Evolutionary conservation across 2,797 vertebrate genomes (phyloP).

Genomic region (Euthynnus affinis): DNA sequence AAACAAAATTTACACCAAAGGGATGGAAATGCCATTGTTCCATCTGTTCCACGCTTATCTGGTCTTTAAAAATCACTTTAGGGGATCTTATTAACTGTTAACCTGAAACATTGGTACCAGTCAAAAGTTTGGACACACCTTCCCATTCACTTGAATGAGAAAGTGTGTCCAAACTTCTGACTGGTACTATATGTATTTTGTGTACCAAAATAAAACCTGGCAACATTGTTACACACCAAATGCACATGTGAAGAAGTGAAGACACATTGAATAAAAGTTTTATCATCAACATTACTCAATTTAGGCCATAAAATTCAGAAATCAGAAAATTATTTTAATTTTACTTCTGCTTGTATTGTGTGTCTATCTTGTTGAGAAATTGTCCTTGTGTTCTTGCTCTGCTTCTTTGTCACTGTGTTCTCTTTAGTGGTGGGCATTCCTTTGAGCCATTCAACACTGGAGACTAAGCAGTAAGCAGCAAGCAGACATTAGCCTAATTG

Average conservation of each 20-base stretch:
- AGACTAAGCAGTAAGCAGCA: conserved; percentile 59
- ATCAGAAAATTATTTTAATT: background rate
- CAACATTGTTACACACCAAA: background rate
- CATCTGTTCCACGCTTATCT: background rate
- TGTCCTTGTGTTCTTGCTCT: conserved; percentile 6
- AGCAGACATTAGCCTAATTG: conserved; percentile 68
- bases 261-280: background rate
- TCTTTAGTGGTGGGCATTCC: conserved; percentile 52
- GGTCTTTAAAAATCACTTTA: background rate
- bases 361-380: conserved; percentile 4
- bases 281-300: background rate
- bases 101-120: background rate
- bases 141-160: too few relatives aligned
- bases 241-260: background rate
- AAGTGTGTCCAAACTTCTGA: too few relatives aligned
- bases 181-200: background rate
- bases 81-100: background rate
- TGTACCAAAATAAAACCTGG: background rate
- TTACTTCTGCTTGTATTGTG: conserved; percentile 34
- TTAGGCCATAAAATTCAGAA: too few relatives aligned
- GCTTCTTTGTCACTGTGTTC: conserved; percentile 33
- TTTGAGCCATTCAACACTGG: conserved; percentile 45
- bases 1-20: background rate
- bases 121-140: too few relatives aligned
- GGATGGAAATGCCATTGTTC: background rate